These are phyloP conservation scores for Heliconius erato DNA, from an alignment of 2,888 invertebrate species.

Conservation along the genomic window DNA sequence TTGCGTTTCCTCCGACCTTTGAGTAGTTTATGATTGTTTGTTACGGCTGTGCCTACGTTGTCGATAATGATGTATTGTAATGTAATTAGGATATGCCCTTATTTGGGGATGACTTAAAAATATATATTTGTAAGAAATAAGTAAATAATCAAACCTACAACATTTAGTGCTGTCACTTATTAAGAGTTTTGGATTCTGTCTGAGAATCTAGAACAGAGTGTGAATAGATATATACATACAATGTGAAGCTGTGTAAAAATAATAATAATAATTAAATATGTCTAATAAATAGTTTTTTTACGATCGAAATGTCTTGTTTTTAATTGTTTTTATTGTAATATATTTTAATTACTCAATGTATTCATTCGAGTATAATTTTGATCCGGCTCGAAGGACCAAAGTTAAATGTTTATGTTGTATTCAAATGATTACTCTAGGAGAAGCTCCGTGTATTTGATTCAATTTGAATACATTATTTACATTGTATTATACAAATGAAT, in stretches of 20 bases:
- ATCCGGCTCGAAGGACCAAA: slow-evolving; percentile 41
- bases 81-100: too few relatives aligned
- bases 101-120: too few relatives aligned
- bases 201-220: too few relatives aligned
- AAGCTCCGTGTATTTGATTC: slow-evolving; percentile 11
- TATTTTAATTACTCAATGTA: slow-evolving; percentile 24
- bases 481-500: neutral
- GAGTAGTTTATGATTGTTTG: slow-evolving; percentile 13
- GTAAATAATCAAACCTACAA: too few relatives aligned
- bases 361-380: slow-evolving; percentile 23
- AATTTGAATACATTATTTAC: slow-evolving; percentile 20
- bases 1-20: slow-evolving; percentile 51
- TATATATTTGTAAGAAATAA: too few relatives aligned
- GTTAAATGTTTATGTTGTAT: slow-evolving; percentile 30
- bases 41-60: neutral
- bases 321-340: neutral
- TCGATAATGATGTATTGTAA: neutral
- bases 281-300: neutral
- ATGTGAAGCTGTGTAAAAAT: too few relatives aligned
- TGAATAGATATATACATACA: too few relatives aligned
- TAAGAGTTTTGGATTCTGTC: too few relatives aligned
- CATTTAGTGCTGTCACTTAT: too few relatives aligned
- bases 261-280: too few relatives aligned
- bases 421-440: slow-evolving; percentile 16
- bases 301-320: neutral